phyloP scores from a whole-genome alignment of 2,113 vertebrate species.

The Actinemys pallida region DNA sequence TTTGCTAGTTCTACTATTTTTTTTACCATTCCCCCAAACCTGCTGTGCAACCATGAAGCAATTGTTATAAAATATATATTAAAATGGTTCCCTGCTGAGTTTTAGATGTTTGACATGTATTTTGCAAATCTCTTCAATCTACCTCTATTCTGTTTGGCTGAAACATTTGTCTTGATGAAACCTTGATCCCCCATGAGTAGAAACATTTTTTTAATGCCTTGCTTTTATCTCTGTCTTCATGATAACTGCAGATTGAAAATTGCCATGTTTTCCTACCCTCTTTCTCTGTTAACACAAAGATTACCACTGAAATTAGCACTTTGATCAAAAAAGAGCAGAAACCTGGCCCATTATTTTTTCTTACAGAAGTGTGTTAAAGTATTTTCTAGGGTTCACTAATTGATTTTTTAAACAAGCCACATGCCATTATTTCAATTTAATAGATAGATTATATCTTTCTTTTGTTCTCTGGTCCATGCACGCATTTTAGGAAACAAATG shows the following conservation, averaged over 20 bases:
- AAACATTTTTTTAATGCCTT: background rate
- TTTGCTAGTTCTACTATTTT: slow-evolving; percentile 23
- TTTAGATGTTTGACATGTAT: slow-evolving; percentile 17
- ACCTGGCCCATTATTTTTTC: background rate
- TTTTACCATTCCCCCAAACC: slow-evolving; percentile 27
- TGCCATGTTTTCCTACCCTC: background rate
- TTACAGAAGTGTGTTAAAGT: background rate
- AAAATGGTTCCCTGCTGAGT: slow-evolving; percentile 1
- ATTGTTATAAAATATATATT: slow-evolving; percentile 56
- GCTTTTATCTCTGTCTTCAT: slow-evolving; percentile 33
- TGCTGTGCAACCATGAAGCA: background rate
- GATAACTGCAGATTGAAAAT: background rate
- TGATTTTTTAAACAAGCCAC: background rate
- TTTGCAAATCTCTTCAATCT: slow-evolving; percentile 44
- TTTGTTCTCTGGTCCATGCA: background rate
- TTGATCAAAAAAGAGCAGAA: slow-evolving; percentile 17
- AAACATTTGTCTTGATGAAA: slow-evolving; percentile 42
- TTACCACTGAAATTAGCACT: background rate
- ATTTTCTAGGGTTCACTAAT: background rate
- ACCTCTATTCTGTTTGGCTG: slow-evolving; percentile 18
- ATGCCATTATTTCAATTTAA: background rate
- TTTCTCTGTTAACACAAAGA: background rate
- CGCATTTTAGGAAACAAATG: background rate
- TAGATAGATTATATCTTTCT: background rate
- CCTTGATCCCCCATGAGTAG: background rate